A percentile compares a stretch with the other conserved stretches of the same genome.
phyloP scores from a whole-genome alignment of 1,140 invertebrate species.

The Drosophila serrata region DNA sequence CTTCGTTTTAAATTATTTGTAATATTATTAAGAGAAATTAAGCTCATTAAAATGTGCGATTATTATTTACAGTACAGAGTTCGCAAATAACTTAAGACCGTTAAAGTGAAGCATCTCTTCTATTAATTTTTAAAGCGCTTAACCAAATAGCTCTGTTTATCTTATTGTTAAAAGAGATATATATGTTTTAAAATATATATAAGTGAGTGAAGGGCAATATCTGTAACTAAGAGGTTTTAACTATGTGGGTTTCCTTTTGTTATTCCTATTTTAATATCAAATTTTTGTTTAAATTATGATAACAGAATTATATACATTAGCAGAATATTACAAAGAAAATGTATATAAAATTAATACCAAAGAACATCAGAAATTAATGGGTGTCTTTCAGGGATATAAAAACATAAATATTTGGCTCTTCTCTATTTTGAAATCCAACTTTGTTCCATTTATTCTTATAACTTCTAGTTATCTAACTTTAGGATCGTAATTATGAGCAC shows the following conservation, averaged over 20 bases:
- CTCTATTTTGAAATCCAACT: slow-evolving; percentile 18
- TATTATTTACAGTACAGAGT: slow-evolving; percentile 1
- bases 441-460: slow-evolving; percentile 13
- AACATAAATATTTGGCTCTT: slow-evolving; percentile 35
- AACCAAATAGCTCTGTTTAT: background rate
- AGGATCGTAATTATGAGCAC: slow-evolving; percentile 39
- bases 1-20: background rate
- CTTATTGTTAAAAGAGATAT: background rate
- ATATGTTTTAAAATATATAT: background rate
- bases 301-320: slow-evolving; percentile 20
- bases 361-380: background rate
- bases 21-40: background rate
- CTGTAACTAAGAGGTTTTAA: background rate
- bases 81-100: background rate
- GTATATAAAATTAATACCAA: background rate
- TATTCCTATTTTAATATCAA: slow-evolving; percentile 5
- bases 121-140: background rate
- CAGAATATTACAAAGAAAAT: background rate
- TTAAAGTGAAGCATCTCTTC: background rate
- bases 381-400: slow-evolving; percentile 8
- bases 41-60: background rate
- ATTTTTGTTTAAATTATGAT: background rate
- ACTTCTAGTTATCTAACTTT: slow-evolving; percentile 39
- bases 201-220: background rate
- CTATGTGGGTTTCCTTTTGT: background rate